These are phyloP conservation scores for Dicrostonyx torquatus DNA, from an alignment of 2,797 vertebrate species.

Conservation along the genomic window DNA sequence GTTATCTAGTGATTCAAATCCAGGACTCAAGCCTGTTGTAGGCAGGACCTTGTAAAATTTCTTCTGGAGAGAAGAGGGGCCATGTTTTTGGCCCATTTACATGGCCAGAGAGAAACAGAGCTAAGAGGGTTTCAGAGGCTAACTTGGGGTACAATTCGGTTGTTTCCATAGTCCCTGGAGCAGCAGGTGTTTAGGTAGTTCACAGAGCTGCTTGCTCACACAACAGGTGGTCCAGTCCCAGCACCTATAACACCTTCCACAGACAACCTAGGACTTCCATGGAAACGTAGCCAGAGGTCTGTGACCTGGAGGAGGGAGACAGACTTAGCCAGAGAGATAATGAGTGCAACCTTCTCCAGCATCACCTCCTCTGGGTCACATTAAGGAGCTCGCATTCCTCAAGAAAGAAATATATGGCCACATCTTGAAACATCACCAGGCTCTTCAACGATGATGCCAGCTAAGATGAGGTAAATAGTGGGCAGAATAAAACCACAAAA, in stretches of 20 bases:
- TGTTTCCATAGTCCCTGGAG: not conserved
- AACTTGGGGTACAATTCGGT: not conserved
- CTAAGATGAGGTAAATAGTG: not conserved
- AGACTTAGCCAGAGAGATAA: constrained; percentile 53
- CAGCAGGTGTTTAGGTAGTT: not conserved
- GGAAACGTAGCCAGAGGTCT: not conserved
- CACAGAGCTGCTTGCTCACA: not conserved
- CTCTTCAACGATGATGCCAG: constrained; percentile 19
- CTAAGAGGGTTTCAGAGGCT: not conserved
- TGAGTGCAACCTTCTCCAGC: constrained; percentile 58
- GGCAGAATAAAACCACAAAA: not conserved
- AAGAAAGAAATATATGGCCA: constrained; percentile 57
- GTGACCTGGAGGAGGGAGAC: not conserved
- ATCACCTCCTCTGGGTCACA: constrained; percentile 63
- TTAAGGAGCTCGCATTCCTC: constrained; percentile 60
- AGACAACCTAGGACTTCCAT: not conserved
- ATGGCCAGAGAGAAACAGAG: not conserved
- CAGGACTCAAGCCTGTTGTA: not conserved
- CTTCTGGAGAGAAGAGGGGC: not conserved
- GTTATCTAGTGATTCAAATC: not conserved
- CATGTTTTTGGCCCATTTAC: not conserved
- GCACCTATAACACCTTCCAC: not conserved
- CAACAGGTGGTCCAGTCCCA: no score
- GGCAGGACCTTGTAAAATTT: not conserved
- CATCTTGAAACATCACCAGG: constrained; percentile 60